These are phyloP conservation scores for Trissoscelio sp. DNA, from an alignment of 2,888 invertebrate genomes.

Conservation along the genomic window DNA sequence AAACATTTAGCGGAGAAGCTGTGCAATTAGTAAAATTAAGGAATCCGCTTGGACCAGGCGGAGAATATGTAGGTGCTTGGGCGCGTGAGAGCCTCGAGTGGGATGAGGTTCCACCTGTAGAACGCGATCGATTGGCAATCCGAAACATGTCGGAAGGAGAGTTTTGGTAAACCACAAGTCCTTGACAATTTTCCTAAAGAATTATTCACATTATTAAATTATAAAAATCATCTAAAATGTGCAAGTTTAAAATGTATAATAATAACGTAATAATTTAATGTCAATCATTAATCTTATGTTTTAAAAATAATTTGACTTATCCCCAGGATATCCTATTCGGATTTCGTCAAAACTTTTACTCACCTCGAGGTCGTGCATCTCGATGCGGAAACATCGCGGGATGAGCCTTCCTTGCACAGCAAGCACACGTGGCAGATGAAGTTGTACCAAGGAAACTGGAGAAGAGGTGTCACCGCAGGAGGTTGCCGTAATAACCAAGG, in stretches of 20 bases:
- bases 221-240: no score
- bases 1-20: slow-evolving; percentile 88
- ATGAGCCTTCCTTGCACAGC: slow-evolving; percentile 91
- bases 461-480: slow-evolving; percentile 93
- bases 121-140: slow-evolving; percentile 88
- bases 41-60: slow-evolving; percentile 87
- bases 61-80: slow-evolving; percentile 90
- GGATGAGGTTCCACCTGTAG: slow-evolving; percentile 90
- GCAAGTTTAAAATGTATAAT: no score
- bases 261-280: not conserved
- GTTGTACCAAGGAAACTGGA: slow-evolving; percentile 94
- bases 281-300: not conserved
- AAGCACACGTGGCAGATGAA: slow-evolving; percentile 95
- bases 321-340: slow-evolving; percentile 91
- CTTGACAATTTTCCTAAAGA: not conserved
- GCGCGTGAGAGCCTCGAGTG: slow-evolving; percentile 88
- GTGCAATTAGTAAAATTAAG: slow-evolving; percentile 89
- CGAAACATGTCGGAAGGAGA: slow-evolving; percentile 88
- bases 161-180: slow-evolving; percentile 86
- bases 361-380: slow-evolving; percentile 93
- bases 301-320: slow-evolving; percentile 28
- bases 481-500: slow-evolving; percentile 94
- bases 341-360: slow-evolving; percentile 92
- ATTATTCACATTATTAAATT: no score
- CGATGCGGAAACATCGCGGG: slow-evolving; percentile 93